Base-by-base conservation (phyloP, 2,113 vertebrate genomes). In the Eonycteris spelaea region DNA sequence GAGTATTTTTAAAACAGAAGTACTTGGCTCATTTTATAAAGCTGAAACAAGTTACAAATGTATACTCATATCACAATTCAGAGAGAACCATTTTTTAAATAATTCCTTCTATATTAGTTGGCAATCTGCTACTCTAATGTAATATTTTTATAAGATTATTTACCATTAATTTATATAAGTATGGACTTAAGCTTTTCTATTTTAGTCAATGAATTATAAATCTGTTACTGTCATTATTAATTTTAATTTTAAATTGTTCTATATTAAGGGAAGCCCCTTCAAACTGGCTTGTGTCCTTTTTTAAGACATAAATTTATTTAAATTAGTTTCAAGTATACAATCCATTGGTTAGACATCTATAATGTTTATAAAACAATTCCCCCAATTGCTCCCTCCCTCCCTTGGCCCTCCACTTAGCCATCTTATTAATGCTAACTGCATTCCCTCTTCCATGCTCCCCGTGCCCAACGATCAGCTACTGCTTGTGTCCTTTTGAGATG, bases 21-120 rank as follows among this genome's bases (percentile, higher is more conserved):
- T 77, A 63, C 4, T 11, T 84, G 16, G 14, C 45, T 96, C 26
- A 84, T 74, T 96, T 94, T 95, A 19, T 92, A 87, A 94, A 97
- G 61, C 79, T 90, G 75, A 90, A 82, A 75, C 10, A 84, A 63
- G 13, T 59, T 70, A 38, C 18, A 85, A 92, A 93, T 48, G 4
- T 63, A 14, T 82, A 24, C 12, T 75, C 5, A 38, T 85, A 85
- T 73, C 48, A 40, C 3, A 61, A 16, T 95, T 80, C 40, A 74
- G 45, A 79, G 43, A 57, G 53, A 93, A 15, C 2, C 10, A 74
- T 71, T 86, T 87, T 75, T 91, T 30, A 65, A 65, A 30, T 70
- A 51, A 55, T 74, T 94, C 38, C 45, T 67, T 90, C 67, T 92
- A 0, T 79, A 30, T 83, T 92, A 78, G 51, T 57, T 78, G 45